Conservation (phyloP, 2,113 vertebrate genomes). For the Ailuropoda melanoleuca region DNA sequence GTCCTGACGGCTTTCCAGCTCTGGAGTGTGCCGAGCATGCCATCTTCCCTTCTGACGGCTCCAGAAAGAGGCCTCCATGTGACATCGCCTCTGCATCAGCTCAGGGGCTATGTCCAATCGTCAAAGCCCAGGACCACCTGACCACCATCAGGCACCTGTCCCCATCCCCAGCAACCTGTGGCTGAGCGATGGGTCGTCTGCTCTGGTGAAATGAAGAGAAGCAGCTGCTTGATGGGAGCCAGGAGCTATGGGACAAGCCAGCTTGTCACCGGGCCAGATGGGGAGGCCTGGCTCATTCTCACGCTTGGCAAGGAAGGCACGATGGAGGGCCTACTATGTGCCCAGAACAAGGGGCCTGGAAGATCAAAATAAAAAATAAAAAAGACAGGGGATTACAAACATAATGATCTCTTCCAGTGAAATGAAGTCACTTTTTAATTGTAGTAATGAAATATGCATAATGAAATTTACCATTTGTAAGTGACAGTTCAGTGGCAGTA, state of each 20-base stretch:
- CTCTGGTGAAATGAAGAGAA: neutral
- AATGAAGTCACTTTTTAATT: neutral
- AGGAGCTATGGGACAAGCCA: accelerated
- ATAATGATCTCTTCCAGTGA: neutral
- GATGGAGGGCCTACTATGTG: neutral
- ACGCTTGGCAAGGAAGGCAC: too few species aligned
- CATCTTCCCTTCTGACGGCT: neutral
- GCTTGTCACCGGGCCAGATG: accelerated
- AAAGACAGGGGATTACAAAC: neutral
- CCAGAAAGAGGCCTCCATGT: accelerated
- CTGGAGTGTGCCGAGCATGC: accelerated
- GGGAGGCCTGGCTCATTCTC: neutral
- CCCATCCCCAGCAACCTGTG: neutral
- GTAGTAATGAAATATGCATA: neutral
- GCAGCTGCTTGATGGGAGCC: neutral
- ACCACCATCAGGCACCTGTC: neutral
- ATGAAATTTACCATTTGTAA: neutral
- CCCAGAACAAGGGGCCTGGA: neutral
- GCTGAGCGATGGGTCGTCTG: neutral
- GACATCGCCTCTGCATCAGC: neutral
- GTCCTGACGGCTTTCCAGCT: accelerated
- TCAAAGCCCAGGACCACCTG: neutral
- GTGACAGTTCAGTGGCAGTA: accelerated
- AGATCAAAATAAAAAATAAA: neutral
- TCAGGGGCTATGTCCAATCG: neutral